Percentiles rank a stretch among this genome's conserved stretches.
phyloP scores from a whole-genome alignment of 2,113 vertebrate species.

The Hypanus sabinus region DNA sequence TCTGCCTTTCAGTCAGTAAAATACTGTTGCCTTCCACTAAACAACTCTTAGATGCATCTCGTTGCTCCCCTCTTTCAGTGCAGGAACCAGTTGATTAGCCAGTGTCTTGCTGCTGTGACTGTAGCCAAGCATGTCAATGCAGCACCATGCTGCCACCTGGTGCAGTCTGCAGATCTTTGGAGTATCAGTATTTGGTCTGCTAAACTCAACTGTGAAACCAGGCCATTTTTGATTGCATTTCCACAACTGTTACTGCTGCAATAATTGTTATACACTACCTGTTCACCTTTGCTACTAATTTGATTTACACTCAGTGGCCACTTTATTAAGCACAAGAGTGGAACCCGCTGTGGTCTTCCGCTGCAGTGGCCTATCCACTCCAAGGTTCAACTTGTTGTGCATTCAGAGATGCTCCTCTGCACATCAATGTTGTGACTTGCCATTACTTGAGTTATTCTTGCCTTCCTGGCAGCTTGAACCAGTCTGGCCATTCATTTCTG shows the following conservation, averaged over 20 bases:
- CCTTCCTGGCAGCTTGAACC: too few species aligned
- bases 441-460: too few species aligned
- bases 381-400: too few species aligned
- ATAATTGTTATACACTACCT: background rate
- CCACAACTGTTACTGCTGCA: background rate
- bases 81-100: background rate
- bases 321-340: too few species aligned
- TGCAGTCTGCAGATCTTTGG: background rate
- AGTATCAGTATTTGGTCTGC: background rate
- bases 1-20: too few species aligned
- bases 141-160: constrained; percentile 1
- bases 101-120: background rate
- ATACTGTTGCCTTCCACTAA: too few species aligned
- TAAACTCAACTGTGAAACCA: background rate
- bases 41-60: too few species aligned
- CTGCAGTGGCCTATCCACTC: too few species aligned
- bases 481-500: too few species aligned
- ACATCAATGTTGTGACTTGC: too few species aligned
- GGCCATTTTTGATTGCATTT: background rate
- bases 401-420: too few species aligned
- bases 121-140: background rate
- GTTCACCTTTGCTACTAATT: background rate
- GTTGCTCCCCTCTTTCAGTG: background rate
- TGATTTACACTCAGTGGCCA: background rate
- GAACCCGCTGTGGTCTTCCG: too few species aligned